Base-by-base conservation (phyloP, 1,140 invertebrate genomes). In the Lordiphosa stackelbergi region DNA sequence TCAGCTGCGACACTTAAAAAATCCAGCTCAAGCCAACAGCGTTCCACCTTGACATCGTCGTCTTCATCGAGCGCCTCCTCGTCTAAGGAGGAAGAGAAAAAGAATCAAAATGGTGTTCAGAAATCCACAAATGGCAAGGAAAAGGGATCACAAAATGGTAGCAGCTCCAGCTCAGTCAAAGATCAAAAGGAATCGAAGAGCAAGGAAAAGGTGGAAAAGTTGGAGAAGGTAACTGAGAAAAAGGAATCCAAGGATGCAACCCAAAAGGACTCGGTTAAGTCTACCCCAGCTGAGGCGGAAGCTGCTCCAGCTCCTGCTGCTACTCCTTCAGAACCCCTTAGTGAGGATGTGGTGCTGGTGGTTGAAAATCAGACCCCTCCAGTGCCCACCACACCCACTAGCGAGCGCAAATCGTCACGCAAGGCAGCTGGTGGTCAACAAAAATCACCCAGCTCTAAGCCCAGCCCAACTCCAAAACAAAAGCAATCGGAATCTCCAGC, bases 61-160 rank as follows among this genome's bases (percentile, higher is more conserved):
- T 10, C 47, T 2, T 42, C 42, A 8, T 52, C 51, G 4, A 24
- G 35, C 24, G 12, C 11, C 2, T 24, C 40, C 2, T 24, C 47
- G 7, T 6, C 43, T 10, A 66, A 59, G 11, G 62, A 59, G 5
- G 73, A 83, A 8, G 71, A 83, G 1, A 75, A 73, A 31, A 84
- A 72, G 40, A 51, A 37, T n/a, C 66, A 72, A 28, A 86, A 86
- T 66, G 75, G 79, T 6, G 58, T 42, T 8, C 49, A 11, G 45
- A 74, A 69, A 48, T 51, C 81, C 16, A 45, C 43, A 16, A 78
- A 72, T 42, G 58, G 59, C 11, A 85, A 71, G 42, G 66, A 83
- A 41, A 83, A 86, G 43, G 0, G 48, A 0, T 13, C 75, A 7
- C 68, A 84, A 40, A 86, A 85, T 42, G 71, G 69, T 19, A 62